Percentiles rank a stretch among this genome's conserved stretches.
phyloP scores from a whole-genome alignment of 1,140 invertebrate species.

The Drosophila repletoides region DNA sequence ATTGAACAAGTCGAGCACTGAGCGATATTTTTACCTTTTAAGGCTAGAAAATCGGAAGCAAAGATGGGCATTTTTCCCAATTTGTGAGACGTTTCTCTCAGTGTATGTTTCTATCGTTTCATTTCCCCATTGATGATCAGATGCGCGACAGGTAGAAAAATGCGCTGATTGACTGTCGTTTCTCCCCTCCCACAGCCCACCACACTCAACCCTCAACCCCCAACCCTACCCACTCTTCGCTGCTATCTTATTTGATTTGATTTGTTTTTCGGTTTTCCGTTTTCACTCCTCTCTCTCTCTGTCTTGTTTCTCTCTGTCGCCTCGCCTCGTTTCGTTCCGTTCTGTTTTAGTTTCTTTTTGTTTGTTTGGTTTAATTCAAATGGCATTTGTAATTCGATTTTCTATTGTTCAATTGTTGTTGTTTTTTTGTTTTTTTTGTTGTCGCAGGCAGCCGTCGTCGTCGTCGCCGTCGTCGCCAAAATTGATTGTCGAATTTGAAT shows the following conservation, averaged over 20 bases:
- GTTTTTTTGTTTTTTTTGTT: conserved; percentile 71
- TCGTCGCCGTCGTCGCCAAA: conserved; percentile 25
- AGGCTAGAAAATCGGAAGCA: too few relatives aligned
- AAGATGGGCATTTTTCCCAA: too few relatives aligned
- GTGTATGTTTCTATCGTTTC: conserved; percentile 16
- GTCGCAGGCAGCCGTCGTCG: conserved; percentile 59
- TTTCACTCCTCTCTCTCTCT: conserved; percentile 19
- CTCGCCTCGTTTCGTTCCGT: conserved; percentile 25
- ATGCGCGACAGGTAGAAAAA: conserved; percentile 31
- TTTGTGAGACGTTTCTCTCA: too few relatives aligned
- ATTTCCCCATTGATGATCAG: conserved; percentile 39
- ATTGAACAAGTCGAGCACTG: too few relatives aligned
- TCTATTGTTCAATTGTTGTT: conserved; percentile 61
- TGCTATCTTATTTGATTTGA: conserved; percentile 27
- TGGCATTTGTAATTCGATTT: conserved; percentile 74
- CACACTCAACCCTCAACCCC: neutral
- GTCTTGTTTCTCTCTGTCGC: neutral
- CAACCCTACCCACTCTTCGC: conserved; percentile 6
- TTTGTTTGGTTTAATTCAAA: conserved; percentile 68
- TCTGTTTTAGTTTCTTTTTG: conserved; percentile 29
- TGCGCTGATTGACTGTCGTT: conserved; percentile 24
- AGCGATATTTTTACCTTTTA: too few relatives aligned
- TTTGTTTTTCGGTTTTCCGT: conserved; percentile 38
- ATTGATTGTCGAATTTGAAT: conserved; percentile 80
- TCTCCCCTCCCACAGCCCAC: too few relatives aligned